Base-by-base conservation (phyloP, 2,888 invertebrate genomes). In the Lamellibrachia satsuma region DNA sequence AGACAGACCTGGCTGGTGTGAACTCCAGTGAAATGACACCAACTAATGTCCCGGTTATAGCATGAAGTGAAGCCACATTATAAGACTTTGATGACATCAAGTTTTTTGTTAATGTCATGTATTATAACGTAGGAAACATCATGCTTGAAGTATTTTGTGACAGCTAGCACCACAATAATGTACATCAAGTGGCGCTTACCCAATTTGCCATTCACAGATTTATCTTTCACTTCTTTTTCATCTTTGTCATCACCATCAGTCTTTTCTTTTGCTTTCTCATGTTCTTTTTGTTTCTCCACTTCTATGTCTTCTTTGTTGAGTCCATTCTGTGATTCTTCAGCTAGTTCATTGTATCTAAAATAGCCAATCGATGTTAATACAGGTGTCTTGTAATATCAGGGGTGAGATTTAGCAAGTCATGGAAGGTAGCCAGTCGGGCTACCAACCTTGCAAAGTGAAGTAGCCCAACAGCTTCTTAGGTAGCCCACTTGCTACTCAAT, bases 321-420 rank as follows among this genome's bases (percentile, higher is more conserved):
- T 75, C 75, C 75, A 4, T 75, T 75, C 22, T 75, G 75, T 22
- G 15, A n/a, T 15, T 1, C 75, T 75, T 22, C 75, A 2, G n/a
- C 75, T n/a, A 75, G 90, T 90, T 95, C 93, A 52, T 96, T 96
- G 95, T 96, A 96, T 92, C 96, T 96, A 92, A 52, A 92, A 11
- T 90, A 90, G 27, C 3, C 39, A 11, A 7, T 91, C 51, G 15
- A 6, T n/a, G 7, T 39, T 75, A n/a, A 75, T 15, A 57, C 57
- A 57, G 57, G 57, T 57, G 57, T 57, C 8, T 8, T 57, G 11
- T 57, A 15, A 75, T 6, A 6, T 75, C 11, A 75, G n/a, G 39
- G 75, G 75, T 75, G 6, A 75, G 75, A 15, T 75, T n/a, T n/a
- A 4, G n/a, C 22, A 75, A 6, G 15, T 6, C 52, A 39, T 39